These are phyloP conservation scores for Orius laevigatus DNA, from an alignment of 1,140 invertebrate genomes.

Conservation along the genomic window DNA sequence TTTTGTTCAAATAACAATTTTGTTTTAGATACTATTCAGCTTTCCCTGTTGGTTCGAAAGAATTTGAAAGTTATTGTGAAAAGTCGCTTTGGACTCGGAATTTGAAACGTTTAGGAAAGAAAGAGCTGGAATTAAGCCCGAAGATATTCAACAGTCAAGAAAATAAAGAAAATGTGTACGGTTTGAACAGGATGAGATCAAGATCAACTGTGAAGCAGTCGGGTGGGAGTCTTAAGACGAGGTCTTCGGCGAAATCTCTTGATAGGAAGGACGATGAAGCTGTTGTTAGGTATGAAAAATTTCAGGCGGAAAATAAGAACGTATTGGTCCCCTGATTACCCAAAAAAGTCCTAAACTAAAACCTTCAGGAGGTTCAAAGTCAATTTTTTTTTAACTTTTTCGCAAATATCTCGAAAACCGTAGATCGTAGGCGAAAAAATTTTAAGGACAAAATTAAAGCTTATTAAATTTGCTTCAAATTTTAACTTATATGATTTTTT, in stretches of 20 bases:
- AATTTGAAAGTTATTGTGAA: slow-evolving; percentile 13
- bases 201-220: slow-evolving; percentile 18
- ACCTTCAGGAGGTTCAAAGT: too few relatives aligned
- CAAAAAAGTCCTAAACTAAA: too few relatives aligned
- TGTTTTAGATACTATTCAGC: slow-evolving; percentile 20
- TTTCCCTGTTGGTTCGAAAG: slow-evolving; percentile 16
- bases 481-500: too few relatives aligned
- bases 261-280: slow-evolving; percentile 16
- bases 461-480: too few relatives aligned
- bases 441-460: too few relatives aligned
- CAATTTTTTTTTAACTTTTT: too few relatives aligned
- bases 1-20: background rate
- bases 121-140: slow-evolving; percentile 9
- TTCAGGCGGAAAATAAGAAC: too few relatives aligned
- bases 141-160: slow-evolving; percentile 16
- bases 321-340: too few relatives aligned
- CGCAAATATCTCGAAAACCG: too few relatives aligned
- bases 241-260: slow-evolving; percentile 18
- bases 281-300: slow-evolving; percentile 1
- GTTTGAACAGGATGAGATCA: slow-evolving; percentile 15
- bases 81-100: background rate
- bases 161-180: slow-evolving; percentile 17
- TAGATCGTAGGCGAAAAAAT: too few relatives aligned
- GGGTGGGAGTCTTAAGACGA: slow-evolving; percentile 9
- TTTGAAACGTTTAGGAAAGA: slow-evolving; percentile 9